A percentile compares a stretch with the other conserved stretches of the same genome.
These are phyloP conservation scores for Mamestra brassicae DNA, from an alignment of 2,888 invertebrate species.

Conservation along the genomic window DNA sequence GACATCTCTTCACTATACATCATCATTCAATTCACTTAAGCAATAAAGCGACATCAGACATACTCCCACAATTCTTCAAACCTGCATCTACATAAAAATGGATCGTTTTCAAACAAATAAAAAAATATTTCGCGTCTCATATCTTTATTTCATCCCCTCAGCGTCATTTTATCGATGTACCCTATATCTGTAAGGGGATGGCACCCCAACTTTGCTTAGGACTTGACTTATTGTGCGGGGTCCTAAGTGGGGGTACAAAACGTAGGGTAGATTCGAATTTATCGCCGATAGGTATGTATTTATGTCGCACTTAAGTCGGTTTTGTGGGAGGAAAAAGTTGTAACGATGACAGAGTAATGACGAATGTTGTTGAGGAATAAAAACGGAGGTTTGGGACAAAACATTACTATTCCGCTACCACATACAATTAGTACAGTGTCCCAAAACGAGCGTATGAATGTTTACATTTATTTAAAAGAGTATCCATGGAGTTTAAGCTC, in stretches of 20 bases:
- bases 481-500: too few relatives aligned
- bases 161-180: constrained; percentile 52
- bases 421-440: background rate
- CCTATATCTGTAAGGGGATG: constrained; percentile 54
- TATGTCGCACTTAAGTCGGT: constrained; percentile 77
- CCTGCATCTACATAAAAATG: constrained; percentile 34
- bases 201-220: constrained; percentile 77
- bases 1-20: background rate
- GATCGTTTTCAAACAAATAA: constrained; percentile 55
- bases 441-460: too few relatives aligned
- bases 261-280: constrained; percentile 82
- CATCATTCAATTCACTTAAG: constrained; percentile 12
- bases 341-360: constrained; percentile 57
- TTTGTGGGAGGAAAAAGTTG: constrained; percentile 59
- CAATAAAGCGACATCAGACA: constrained; percentile 9
- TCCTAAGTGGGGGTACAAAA: constrained; percentile 76
- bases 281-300: constrained; percentile 80
- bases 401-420: background rate
- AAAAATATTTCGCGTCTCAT: constrained; percentile 56
- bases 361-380: constrained; percentile 23
- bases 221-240: constrained; percentile 82
- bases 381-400: background rate
- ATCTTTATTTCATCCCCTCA: constrained; percentile 57
- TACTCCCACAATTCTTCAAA: constrained; percentile 16
- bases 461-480: too few relatives aligned